Conservation (phyloP, 2,113 vertebrate genomes). For the Pseudorasbora parva region DNA sequence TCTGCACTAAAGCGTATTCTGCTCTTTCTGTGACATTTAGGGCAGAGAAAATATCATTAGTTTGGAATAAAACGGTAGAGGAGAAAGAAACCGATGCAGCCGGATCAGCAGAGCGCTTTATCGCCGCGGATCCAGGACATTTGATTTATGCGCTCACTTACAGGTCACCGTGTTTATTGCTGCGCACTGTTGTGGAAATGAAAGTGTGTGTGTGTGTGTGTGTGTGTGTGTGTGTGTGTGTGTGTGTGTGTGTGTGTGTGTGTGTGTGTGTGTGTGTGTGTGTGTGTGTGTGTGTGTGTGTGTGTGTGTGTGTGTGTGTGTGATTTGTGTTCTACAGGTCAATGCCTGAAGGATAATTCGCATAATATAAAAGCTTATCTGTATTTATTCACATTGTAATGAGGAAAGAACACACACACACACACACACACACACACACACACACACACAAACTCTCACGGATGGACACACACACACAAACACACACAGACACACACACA, state of each 20-base stretch:
- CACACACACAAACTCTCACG: neutral
- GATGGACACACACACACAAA: too few relatives aligned
- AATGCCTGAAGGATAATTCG: constrained; percentile 24
- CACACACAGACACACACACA: too few relatives aligned
- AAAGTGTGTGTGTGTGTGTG: too few relatives aligned
- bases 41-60: neutral
- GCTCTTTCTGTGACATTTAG: neutral
- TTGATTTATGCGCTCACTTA: neutral
- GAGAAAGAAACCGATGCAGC: neutral
- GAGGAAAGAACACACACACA: neutral
- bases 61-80: neutral
- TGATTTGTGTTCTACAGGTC: constrained; percentile 43
- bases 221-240: too few relatives aligned
- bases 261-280: constrained; percentile 23
- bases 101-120: neutral
- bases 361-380: constrained; percentile 45
- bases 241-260: too few relatives aligned
- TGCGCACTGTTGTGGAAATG: constrained; percentile 1
- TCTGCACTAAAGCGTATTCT: too few relatives aligned
- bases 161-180: constrained; percentile 5
- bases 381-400: constrained; percentile 42
- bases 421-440: neutral
- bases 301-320: neutral
- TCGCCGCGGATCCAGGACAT: neutral
- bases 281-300: neutral